Evolutionary conservation across 2,888 invertebrate genomes (phyloP).

Genomic region (Epirrhoe tristata): DNA sequence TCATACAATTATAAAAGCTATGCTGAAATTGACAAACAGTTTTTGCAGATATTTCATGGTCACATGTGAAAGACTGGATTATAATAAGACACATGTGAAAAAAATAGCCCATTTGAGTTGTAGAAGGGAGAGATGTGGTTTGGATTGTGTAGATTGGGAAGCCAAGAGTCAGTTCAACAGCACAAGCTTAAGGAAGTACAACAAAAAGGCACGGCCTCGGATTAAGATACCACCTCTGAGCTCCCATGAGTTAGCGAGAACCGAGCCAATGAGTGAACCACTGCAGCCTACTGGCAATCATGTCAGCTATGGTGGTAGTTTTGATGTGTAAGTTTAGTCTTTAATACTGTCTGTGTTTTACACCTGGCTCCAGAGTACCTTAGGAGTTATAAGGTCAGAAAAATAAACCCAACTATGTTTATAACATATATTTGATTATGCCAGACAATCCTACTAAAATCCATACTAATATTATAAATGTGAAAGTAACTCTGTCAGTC

Average conservation of each 20-base stretch:
- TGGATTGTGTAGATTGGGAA: conserved; percentile 40
- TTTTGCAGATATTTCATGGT: conserved; percentile 77
- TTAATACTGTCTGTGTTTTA: no score
- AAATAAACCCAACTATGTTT: no score
- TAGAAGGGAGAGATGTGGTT: conserved; percentile 62
- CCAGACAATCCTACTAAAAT: no score
- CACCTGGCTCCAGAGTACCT: no score
- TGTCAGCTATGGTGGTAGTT: conserved; percentile 66
- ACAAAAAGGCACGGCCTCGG: conserved; percentile 56
- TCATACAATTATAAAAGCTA: conserved; percentile 67
- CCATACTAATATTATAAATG: no score
- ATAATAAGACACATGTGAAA: conserved; percentile 59
- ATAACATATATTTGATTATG: no score
- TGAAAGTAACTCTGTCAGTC: no score
- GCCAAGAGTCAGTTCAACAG: conserved; percentile 46
- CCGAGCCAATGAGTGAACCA: conserved; percentile 69
- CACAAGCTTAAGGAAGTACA: conserved; percentile 52
- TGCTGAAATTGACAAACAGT: conserved; percentile 80
- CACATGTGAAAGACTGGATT: conserved; percentile 61
- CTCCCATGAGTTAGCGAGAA: conserved; percentile 54
- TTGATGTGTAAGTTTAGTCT: conserved; percentile 65
- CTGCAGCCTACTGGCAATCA: conserved; percentile 60
- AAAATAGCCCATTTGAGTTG: conserved; percentile 60
- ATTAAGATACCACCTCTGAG: conserved; percentile 57
- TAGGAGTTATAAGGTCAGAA: no score